Evolutionary conservation across 2,888 invertebrate species (phyloP).

Genomic region (Microctonus hyperodae): DNA sequence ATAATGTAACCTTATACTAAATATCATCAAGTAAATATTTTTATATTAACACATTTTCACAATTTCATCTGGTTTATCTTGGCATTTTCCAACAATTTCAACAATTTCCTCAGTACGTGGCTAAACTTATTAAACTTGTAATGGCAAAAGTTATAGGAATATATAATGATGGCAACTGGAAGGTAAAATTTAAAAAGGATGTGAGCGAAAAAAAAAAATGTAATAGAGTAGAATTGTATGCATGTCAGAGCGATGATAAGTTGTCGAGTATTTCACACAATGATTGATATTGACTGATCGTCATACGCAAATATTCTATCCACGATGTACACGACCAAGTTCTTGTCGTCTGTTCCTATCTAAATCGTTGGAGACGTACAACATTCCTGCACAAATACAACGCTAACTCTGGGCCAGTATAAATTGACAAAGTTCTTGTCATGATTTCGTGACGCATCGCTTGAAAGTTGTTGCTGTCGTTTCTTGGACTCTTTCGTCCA

Average conservation of each 20-base stretch:
- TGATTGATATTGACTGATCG: slow-evolving; percentile 43
- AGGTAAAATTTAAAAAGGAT: not conserved
- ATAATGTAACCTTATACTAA: not conserved
- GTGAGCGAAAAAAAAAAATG: slow-evolving; percentile 21
- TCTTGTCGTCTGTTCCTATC: not conserved
- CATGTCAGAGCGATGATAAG: not conserved
- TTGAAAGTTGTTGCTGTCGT: slow-evolving; percentile 14
- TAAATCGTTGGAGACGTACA: not conserved
- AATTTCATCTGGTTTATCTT: slow-evolving; percentile 31
- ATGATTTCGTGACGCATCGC: slow-evolving; percentile 30
- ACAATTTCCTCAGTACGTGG: slow-evolving; percentile 44
- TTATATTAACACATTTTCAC: slow-evolving; percentile 23
- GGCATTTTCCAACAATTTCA: slow-evolving; percentile 30
- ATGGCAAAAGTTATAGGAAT: slow-evolving; percentile 56
- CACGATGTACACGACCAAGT: slow-evolving; percentile 27
- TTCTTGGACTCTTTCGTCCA: not conserved
- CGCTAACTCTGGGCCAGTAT: slow-evolving; percentile 27
- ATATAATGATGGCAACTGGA: not conserved
- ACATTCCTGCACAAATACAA: slow-evolving; percentile 21
- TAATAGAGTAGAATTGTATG: not conserved
- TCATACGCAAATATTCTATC: slow-evolving; percentile 40
- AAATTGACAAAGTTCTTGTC: slow-evolving; percentile 38
- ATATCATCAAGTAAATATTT: too few relatives aligned
- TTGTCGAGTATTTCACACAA: slow-evolving; percentile 1
- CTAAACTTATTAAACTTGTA: slow-evolving; percentile 61